Percentiles rank a stretch among this genome's conserved stretches.
phyloP scores from a whole-genome alignment of 2,888 invertebrate species.

The Arctia plantaginis region DNA sequence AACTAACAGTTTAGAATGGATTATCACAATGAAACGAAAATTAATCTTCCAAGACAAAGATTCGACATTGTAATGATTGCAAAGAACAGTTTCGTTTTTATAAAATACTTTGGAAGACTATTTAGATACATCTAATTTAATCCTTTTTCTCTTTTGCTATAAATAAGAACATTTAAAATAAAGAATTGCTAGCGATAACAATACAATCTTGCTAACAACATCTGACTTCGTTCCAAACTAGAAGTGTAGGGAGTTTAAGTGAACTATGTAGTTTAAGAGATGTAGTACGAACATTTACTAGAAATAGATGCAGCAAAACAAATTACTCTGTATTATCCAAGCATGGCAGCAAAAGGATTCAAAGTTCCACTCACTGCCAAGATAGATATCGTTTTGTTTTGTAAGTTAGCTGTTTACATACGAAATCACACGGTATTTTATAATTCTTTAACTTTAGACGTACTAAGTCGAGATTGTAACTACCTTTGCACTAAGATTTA shows the following conservation, averaged over 20 bases:
- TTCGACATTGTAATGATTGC: neutral
- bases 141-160: neutral
- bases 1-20: too few species aligned
- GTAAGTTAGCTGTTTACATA: conserved; percentile 28
- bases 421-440: conserved; percentile 11
- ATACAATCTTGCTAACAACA: conserved; percentile 22
- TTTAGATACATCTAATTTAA: too few species aligned
- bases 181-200: neutral
- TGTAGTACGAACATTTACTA: conserved; percentile 19
- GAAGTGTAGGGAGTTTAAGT: conserved; percentile 2
- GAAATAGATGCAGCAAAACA: conserved; percentile 33
- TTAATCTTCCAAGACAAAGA: neutral
- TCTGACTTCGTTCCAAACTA: conserved; percentile 25
- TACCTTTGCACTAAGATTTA: neutral
- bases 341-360: conserved; percentile 30
- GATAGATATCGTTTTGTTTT: conserved; percentile 39
- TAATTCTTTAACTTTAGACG: conserved; percentile 7
- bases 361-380: conserved; percentile 28
- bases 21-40: too few species aligned
- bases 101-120: neutral
- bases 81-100: too few species aligned
- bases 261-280: neutral
- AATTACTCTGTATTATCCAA: conserved; percentile 46
- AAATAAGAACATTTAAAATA: neutral
- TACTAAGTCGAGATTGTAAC: neutral